Conservation (phyloP, 2,113 vertebrate genomes). For the Neogobius melanostomus region DNA sequence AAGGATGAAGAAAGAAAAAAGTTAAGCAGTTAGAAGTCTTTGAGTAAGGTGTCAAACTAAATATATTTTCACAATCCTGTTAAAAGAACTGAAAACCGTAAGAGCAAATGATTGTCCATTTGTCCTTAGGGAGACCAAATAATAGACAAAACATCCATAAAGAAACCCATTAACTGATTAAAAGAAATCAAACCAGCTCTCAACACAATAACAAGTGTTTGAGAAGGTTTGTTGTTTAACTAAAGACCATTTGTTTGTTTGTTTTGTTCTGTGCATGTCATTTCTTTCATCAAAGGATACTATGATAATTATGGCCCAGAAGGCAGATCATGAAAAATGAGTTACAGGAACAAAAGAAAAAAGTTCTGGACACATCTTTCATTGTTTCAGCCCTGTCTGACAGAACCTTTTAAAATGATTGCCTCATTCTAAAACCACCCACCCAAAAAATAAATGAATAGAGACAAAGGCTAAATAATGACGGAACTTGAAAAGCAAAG, state of each 20-base stretch:
- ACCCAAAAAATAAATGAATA: background rate
- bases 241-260: constrained; percentile 84
- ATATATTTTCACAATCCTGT: constrained; percentile 43
- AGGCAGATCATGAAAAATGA: constrained; percentile 8
- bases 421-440: background rate
- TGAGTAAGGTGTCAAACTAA: background rate
- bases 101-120: constrained; percentile 71
- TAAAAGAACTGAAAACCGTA: constrained; percentile 66
- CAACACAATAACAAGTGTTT: constrained; percentile 61
- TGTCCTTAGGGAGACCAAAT: constrained; percentile 67
- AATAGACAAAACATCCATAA: constrained; percentile 39
- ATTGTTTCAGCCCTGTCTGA: constrained; percentile 27
- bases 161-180: constrained; percentile 32
- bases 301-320: constrained; percentile 13
- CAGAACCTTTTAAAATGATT: too few species aligned
- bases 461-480: too few species aligned
- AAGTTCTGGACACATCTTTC: constrained; percentile 37
- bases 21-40: constrained; percentile 36
- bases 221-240: constrained; percentile 70
- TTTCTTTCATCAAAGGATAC: constrained; percentile 56
- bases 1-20: constrained; percentile 68
- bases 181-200: constrained; percentile 63
- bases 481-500: background rate
- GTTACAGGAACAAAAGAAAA: constrained; percentile 6
- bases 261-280: constrained; percentile 80